phyloP scores from a whole-genome alignment of 2,113 vertebrate species.

The Mesembrinibis cayennensis region DNA sequence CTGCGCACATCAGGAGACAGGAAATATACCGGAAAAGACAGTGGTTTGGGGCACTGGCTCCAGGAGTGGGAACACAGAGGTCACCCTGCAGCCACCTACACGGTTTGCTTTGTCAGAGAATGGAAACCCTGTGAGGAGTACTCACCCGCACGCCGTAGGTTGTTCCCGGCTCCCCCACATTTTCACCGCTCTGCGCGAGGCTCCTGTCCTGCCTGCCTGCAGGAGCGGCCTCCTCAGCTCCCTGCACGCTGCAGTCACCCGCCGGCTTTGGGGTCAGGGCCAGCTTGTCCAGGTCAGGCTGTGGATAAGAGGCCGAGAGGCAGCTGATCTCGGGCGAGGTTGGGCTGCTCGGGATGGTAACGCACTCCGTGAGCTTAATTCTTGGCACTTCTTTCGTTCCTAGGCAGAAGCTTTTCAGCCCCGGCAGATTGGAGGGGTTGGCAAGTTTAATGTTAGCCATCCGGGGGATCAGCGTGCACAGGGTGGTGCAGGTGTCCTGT shows the following conservation, averaged over 20 bases:
- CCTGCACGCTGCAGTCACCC: background rate
- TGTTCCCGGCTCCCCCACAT: slow-evolving; percentile 51
- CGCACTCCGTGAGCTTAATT: slow-evolving; percentile 72
- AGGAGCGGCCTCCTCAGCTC: slow-evolving; percentile 13
- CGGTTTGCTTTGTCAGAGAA: background rate
- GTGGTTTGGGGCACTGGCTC: background rate
- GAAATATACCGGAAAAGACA: background rate
- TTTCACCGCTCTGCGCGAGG: background rate
- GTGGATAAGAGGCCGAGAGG: slow-evolving; percentile 45
- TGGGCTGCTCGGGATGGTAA: slow-evolving; percentile 61
- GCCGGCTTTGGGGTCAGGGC: background rate
- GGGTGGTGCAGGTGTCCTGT: slow-evolving; percentile 74
- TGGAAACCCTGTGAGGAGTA: background rate
- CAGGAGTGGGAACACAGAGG: background rate
- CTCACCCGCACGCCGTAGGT: slow-evolving; percentile 78
- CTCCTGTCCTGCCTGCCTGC: slow-evolving; percentile 25
- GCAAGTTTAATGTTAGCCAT: slow-evolving; percentile 84
- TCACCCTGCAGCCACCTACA: background rate
- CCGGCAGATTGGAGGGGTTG: slow-evolving; percentile 75
- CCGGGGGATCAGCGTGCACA: slow-evolving; percentile 85
- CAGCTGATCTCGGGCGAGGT: slow-evolving; percentile 71
- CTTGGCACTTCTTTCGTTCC: slow-evolving; percentile 72
- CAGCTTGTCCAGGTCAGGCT: slow-evolving; percentile 31
- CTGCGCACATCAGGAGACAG: fast-evolving
- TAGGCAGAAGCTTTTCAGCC: slow-evolving; percentile 79